Conservation (phyloP, 2,888 invertebrate species). For the Disparrhopalites patrizii region DNA sequence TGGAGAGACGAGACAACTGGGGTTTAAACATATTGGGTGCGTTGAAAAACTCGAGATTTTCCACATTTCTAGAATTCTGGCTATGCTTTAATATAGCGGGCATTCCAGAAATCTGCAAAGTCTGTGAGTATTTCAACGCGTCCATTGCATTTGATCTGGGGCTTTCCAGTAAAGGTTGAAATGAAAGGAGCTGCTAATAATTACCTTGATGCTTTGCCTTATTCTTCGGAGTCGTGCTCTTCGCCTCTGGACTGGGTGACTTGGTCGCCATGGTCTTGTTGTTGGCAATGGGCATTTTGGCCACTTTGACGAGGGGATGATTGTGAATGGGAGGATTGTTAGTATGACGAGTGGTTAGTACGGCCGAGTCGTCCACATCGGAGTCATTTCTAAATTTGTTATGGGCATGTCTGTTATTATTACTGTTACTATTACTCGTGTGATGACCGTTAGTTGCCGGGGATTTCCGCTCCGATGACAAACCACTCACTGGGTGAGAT, state of each 20-base stretch:
- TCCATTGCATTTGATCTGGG: too few species aligned
- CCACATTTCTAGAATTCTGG: too few species aligned
- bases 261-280: not conserved
- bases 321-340: conserved; percentile 34
- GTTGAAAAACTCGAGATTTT: too few species aligned
- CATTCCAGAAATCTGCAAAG: too few species aligned
- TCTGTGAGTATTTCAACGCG: too few species aligned
- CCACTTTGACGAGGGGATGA: conserved; percentile 44
- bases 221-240: conserved; percentile 15
- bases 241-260: conserved; percentile 23
- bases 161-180: too few species aligned
- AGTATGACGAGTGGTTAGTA: not conserved
- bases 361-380: not conserved
- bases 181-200: too few species aligned
- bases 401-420: not conserved
- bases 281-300: conserved; percentile 39
- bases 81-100: too few species aligned
- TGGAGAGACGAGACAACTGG: too few species aligned
- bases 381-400: not conserved
- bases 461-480: not conserved
- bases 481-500: not conserved
- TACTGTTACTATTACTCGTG: conserved; percentile 1
- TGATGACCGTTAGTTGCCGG: not conserved
- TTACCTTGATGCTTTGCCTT: conserved; percentile 35
- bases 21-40: too few species aligned